phyloP scores from a whole-genome alignment of 2,888 invertebrate genomes.

The Apotomis betuletana region DNA sequence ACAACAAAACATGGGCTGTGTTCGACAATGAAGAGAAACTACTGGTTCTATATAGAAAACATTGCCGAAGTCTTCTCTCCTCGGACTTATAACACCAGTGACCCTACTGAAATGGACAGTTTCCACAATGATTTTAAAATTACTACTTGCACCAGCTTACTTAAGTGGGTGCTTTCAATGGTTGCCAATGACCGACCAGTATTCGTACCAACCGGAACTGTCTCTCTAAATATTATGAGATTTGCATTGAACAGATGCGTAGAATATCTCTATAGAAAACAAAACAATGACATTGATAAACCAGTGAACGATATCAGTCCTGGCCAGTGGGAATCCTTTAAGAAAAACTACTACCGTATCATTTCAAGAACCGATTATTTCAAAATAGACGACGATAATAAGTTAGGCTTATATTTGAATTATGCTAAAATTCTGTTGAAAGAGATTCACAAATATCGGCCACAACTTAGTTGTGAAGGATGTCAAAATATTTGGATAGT shows the following conservation, averaged over 20 bases:
- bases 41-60: conserved; percentile 85
- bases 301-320: conserved; percentile 65
- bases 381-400: conserved; percentile 64
- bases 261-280: conserved; percentile 83
- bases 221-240: conserved; percentile 84
- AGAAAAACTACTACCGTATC: conserved; percentile 86
- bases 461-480: conserved; percentile 89
- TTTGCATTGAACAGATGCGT: conserved; percentile 89
- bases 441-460: conserved; percentile 83
- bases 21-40: conserved; percentile 82
- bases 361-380: conserved; percentile 84
- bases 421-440: conserved; percentile 83
- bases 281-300: conserved; percentile 87
- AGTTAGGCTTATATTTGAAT: conserved; percentile 64
- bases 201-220: conserved; percentile 78
- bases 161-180: conserved; percentile 84
- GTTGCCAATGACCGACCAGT: conserved; percentile 69
- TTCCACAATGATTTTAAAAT: conserved; percentile 89
- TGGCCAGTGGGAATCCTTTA: conserved; percentile 87
- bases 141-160: conserved; percentile 89
- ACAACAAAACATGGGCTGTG: conserved; percentile 79
- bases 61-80: conserved; percentile 88
- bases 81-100: conserved; percentile 86
- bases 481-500: conserved; percentile 94
- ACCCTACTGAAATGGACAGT: conserved; percentile 81